Evolutionary conservation across 2,113 vertebrate genomes (phyloP), one percentile per base, ranked within the genome.

Genomic region (Larimichthys polyactis): DNA sequence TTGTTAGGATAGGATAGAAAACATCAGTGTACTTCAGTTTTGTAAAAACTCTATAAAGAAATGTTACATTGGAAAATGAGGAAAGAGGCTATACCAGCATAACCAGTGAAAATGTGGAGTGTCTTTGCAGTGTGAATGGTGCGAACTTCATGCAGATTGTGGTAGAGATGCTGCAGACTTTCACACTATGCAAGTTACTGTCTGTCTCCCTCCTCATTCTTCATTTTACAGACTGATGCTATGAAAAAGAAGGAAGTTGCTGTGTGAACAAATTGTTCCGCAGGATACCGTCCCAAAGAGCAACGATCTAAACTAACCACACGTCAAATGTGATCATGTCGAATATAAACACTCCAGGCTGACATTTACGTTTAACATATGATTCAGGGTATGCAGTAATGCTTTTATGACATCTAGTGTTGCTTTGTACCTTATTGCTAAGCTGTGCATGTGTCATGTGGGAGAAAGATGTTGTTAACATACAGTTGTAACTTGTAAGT

Each of bases 131-230:
- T 49, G 65, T 57, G 66, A 67, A 51, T 55, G 40, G 48, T 77
- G 67, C 44, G 63, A 81, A 52, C 3, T 59, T 82, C 15, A 43
- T 65, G 57, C 70, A 67, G 40, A 73, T 75, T 10, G 15, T 57
- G 46, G 29, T 12, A 22, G 71, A 87, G 60, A 76, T 68, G 67
- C 54, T 74, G 70, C 58, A 64, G 69, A 78, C 24, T 64, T 82
- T 74, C 40, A 70, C 57, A 66, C 36, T 54, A n/a, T 73, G 19
- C 24, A 46, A 69, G 63, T 49, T 11, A 52, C 60, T 46, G 12
- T 54, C 36, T 79, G 29, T 60, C 24, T 55, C 19, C 19, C 15
- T 57, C 22, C 32, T 77, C 43, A 70, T 72, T 67, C 40, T 20
- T 67, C 60, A 54, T 57, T 57, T 58, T 24, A 55, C 46, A 62